These are phyloP conservation scores for Hetaerina titia DNA, from an alignment of 2,888 invertebrate genomes.

Conservation along the genomic window DNA sequence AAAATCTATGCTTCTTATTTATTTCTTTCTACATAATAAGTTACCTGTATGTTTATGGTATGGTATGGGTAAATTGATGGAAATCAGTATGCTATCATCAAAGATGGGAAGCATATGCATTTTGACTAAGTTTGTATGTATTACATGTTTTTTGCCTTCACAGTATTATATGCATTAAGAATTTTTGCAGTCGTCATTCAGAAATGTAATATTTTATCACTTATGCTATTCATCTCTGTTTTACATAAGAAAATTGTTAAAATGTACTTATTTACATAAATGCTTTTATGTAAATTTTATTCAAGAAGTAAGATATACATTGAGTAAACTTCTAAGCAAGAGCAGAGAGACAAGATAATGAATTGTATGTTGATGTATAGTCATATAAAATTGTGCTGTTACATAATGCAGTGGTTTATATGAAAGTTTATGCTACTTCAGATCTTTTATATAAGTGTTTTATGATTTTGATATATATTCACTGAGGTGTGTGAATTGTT, in stretches of 20 bases:
- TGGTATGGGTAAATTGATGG: no score
- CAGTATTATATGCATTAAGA: neutral
- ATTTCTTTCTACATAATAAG: no score
- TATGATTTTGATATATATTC: neutral
- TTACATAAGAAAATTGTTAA: no score
- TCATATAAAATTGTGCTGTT: no score
- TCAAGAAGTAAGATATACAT: neutral
- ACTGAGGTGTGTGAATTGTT: neutral
- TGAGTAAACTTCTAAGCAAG: neutral
- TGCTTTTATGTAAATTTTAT: neutral
- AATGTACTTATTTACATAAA: no score
- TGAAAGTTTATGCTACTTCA: no score
- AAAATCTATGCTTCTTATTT: no score
- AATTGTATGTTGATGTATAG: neutral
- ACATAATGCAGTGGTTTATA: no score
- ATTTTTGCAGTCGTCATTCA: neutral
- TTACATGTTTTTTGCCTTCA: neutral
- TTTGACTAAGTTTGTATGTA: neutral
- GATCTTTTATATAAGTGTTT: no score
- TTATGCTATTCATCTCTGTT: neutral
- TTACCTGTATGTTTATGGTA: no score
- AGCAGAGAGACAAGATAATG: neutral
- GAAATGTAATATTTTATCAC: neutral
- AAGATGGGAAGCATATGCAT: neutral
- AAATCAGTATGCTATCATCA: no score